A percentile compares a stretch with the other conserved stretches of the same genome.
Evolutionary conservation across 2,888 invertebrate species (phyloP).

Genomic region (Sphaeridia pumilis): DNA sequence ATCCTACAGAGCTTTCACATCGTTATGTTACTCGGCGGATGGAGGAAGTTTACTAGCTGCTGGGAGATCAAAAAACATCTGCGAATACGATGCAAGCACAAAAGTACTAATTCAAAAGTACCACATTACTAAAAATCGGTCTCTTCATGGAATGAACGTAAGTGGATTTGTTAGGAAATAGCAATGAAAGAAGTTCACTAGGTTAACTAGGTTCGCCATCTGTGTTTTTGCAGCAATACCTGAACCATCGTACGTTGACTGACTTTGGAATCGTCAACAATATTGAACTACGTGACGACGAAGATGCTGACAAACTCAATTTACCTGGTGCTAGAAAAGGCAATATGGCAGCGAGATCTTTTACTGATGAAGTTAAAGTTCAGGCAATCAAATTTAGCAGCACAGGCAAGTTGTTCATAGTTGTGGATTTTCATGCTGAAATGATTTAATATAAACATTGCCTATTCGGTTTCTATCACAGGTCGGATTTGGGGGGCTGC

Average conservation of each 20-base stretch:
- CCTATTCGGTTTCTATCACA: constrained; percentile 33
- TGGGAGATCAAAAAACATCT: constrained; percentile 87
- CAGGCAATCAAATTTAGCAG: constrained; percentile 82
- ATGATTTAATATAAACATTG: too few species aligned
- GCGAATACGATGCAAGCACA: constrained; percentile 79
- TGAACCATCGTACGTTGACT: constrained; percentile 70
- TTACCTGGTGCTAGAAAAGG: constrained; percentile 82
- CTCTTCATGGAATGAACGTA: constrained; percentile 87
- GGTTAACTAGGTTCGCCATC: too few species aligned
- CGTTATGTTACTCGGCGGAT: constrained; percentile 87
- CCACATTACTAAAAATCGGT: constrained; percentile 85
- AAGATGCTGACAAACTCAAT: constrained; percentile 61
- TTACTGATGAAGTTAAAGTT: constrained; percentile 81
- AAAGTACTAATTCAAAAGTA: constrained; percentile 79
- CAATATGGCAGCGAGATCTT: constrained; percentile 74
- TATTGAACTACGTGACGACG: constrained; percentile 69
- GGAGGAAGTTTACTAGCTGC: constrained; percentile 80
- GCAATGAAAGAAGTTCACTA: too few species aligned
- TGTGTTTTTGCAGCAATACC: constrained; percentile 65
- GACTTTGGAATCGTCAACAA: constrained; percentile 88
- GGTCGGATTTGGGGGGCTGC: constrained; percentile 85
- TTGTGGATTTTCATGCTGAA: too few species aligned
- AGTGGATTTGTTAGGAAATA: too few species aligned
- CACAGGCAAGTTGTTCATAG: constrained; percentile 61
- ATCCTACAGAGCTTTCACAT: constrained; percentile 82